Conservation (phyloP, 2,888 invertebrate genomes). For the Yponomeuta sedellus region DNA sequence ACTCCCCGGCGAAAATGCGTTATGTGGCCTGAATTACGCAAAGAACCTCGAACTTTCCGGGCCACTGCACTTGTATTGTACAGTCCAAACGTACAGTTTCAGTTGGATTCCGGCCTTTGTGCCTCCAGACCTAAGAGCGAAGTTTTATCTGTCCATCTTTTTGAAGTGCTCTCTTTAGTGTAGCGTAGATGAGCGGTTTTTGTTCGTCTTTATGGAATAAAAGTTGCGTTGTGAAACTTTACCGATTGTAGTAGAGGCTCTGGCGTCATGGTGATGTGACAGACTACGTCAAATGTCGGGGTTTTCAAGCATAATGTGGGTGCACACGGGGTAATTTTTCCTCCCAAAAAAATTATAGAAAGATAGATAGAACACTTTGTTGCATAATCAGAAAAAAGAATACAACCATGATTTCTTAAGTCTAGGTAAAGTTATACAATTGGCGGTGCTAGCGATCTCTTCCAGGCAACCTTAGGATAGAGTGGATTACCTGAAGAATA, state of each 20-base stretch:
- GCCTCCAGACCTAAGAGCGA: not conserved
- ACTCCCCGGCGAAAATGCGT: conserved; percentile 31
- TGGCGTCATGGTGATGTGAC: conserved; percentile 49
- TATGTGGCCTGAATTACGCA: conserved; percentile 54
- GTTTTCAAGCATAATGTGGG: conserved; percentile 17
- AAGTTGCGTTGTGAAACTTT: conserved; percentile 1
- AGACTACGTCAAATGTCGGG: conserved; percentile 33
- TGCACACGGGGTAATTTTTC: not conserved
- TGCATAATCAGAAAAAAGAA: too few species aligned
- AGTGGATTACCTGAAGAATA: too few species aligned
- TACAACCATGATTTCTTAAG: too few species aligned
- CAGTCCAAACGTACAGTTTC: not conserved
- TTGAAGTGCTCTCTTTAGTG: conserved; percentile 3
- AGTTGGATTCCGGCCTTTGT: not conserved
- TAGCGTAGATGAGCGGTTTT: not conserved
- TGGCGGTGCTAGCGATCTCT: too few species aligned
- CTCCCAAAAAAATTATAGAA: not conserved
- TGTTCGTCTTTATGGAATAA: not conserved
- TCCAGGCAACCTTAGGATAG: too few species aligned
- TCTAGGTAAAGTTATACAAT: too few species aligned
- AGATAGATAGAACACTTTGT: too few species aligned
- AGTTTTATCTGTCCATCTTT: not conserved
- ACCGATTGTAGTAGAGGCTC: conserved; percentile 15
- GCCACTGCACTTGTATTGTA: conserved; percentile 50
- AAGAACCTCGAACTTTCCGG: conserved; percentile 56